Evolutionary conservation across 2,888 invertebrate genomes (phyloP).

Genomic region (Plagodis pulveraria): DNA sequence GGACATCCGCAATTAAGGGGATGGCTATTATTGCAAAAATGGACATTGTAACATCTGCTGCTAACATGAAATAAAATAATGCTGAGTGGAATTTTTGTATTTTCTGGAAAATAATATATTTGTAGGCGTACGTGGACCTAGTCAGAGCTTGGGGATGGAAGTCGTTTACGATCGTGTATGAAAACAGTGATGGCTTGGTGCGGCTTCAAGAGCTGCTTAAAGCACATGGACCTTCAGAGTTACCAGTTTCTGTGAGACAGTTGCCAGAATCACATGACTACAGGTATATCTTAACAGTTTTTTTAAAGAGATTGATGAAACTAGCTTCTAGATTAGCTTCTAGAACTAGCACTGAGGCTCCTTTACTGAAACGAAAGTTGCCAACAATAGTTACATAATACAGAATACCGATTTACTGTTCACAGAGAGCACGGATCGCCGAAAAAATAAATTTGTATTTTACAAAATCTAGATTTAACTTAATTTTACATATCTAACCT

Average conservation of each 20-base stretch:
- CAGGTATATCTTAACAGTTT: constrained; percentile 85
- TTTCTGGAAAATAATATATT: constrained; percentile 11
- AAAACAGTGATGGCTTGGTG: constrained; percentile 96
- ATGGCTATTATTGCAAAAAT: constrained; percentile 25
- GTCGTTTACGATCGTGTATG: constrained; percentile 98
- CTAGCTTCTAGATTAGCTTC: too few species aligned
- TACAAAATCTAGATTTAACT: too few species aligned
- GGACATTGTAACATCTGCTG: constrained; percentile 22
- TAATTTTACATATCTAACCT: too few species aligned
- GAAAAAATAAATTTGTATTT: too few species aligned
- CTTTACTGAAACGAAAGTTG: too few species aligned
- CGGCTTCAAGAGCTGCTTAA: constrained; percentile 94
- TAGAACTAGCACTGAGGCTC: too few species aligned
- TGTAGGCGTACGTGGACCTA: constrained; percentile 95
- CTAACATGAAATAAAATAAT: constrained; percentile 5
- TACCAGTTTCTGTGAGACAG: constrained; percentile 93
- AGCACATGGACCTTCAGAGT: constrained; percentile 93
- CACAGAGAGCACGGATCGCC: too few species aligned
- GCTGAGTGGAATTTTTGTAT: constrained; percentile 6
- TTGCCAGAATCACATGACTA: constrained; percentile 93
- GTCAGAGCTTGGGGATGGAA: constrained; percentile 97
- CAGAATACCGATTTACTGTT: too few species aligned
- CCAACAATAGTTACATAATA: too few species aligned
- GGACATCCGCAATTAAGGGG: constrained; percentile 44
- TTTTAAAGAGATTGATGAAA: too few species aligned